Evolutionary conservation across 1,140 invertebrate species (phyloP).

Genomic region (Bombus waltoni): DNA sequence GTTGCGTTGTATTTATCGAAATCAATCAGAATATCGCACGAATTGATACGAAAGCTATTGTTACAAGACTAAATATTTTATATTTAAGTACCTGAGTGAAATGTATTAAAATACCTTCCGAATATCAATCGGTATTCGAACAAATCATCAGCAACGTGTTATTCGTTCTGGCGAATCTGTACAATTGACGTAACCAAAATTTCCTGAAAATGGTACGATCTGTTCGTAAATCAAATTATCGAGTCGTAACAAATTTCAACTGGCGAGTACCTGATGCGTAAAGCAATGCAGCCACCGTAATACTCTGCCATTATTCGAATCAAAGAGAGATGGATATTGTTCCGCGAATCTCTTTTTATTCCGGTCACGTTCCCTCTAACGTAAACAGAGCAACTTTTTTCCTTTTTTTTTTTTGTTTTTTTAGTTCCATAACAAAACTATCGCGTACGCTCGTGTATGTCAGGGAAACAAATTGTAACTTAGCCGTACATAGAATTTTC

Average conservation of each 20-base stretch:
- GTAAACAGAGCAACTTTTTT: neutral
- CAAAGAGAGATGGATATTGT: constrained; percentile 34
- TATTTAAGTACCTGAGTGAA: neutral
- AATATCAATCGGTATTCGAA: neutral
- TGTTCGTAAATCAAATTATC: constrained; percentile 59
- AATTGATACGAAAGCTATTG: neutral
- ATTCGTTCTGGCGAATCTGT: neutral
- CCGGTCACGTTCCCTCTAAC: constrained; percentile 13
- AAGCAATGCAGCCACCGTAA: constrained; percentile 21
- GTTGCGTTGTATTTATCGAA: neutral
- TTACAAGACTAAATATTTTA: neutral
- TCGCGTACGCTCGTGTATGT: neutral
- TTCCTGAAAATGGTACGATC: constrained; percentile 17
- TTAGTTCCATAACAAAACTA: neutral
- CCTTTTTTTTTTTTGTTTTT: neutral
- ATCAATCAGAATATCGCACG: neutral
- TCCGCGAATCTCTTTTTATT: constrained; percentile 32
- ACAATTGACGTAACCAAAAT: constrained; percentile 25
- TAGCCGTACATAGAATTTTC: neutral
- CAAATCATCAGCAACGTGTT: neutral
- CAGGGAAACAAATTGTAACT: neutral
- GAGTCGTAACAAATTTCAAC: constrained; percentile 45
- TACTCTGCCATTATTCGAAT: constrained; percentile 34
- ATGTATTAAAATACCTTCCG: neutral
- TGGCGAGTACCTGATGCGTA: constrained; percentile 1